Evolutionary conservation across 1,140 invertebrate species (phyloP).

Genomic region (Ephestia elutella): DNA sequence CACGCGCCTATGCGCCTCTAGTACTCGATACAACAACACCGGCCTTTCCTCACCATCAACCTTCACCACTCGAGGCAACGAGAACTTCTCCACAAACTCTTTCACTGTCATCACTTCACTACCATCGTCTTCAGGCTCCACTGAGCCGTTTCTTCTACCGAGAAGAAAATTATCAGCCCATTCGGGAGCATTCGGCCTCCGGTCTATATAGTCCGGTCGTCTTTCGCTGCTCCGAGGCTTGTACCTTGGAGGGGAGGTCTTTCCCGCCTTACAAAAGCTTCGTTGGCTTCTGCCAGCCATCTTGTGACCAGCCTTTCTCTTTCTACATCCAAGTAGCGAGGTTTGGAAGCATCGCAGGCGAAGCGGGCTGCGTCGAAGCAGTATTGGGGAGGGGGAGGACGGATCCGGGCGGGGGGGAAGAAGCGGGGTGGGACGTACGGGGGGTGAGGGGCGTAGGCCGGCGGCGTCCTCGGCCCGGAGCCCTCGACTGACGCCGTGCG

Average conservation of each 20-base stretch:
- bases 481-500: conserved; percentile 68
- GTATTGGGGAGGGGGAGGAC: conserved; percentile 65
- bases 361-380: conserved; percentile 72
- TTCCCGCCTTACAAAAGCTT: conserved; percentile 60
- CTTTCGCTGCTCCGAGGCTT: conserved; percentile 60
- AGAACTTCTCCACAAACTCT: conserved; percentile 75
- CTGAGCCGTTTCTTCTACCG: conserved; percentile 54
- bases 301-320: conserved; percentile 65
- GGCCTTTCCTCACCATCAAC: conserved; percentile 71
- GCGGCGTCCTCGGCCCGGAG: conserved; percentile 65
- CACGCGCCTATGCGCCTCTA: conserved; percentile 74
- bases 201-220: conserved; percentile 56
- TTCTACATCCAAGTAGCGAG: conserved; percentile 67
- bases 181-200: conserved; percentile 59
- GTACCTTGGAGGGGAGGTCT: conserved; percentile 60
- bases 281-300: conserved; percentile 72
- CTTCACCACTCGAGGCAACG: conserved; percentile 74
- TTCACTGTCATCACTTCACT: conserved; percentile 68
- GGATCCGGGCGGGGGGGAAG: conserved; percentile 56
- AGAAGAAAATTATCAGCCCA: conserved; percentile 71
- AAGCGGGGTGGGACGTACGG: conserved; percentile 54
- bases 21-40: conserved; percentile 73
- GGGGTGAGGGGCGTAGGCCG: conserved; percentile 59
- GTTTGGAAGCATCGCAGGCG: conserved; percentile 67
- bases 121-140: conserved; percentile 58